Evolutionary conservation across 1,140 invertebrate genomes (phyloP).

Genomic region (Trypoxylus dichotomus): DNA sequence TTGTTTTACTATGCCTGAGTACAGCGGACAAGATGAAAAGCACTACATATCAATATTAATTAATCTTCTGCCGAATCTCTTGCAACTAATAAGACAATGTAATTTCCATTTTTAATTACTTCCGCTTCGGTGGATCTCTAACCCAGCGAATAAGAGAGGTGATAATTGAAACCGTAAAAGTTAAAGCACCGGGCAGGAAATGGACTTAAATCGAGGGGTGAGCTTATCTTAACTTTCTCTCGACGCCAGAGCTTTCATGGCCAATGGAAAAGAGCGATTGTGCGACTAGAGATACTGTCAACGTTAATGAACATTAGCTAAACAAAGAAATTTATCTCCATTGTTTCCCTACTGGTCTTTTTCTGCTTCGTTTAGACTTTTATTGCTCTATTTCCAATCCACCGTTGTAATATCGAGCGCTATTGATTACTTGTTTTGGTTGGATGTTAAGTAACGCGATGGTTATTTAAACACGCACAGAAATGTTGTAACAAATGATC

Average conservation of each 20-base stretch:
- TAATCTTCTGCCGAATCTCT: not conserved
- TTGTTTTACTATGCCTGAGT: not conserved
- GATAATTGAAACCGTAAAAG: conserved; percentile 30
- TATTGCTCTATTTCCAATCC: not conserved
- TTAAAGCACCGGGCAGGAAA: conserved; percentile 17
- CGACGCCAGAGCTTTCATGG: not conserved
- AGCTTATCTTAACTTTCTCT: conserved; percentile 26
- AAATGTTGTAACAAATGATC: too few relatives aligned
- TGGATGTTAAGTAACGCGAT: too few relatives aligned
- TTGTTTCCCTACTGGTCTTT: not conserved
- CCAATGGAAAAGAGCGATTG: not conserved
- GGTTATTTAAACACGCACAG: too few relatives aligned
- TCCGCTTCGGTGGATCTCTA: not conserved
- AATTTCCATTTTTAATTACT: conserved; percentile 30
- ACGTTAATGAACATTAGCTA: conserved; percentile 18
- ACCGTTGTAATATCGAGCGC: not conserved
- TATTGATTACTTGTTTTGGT: too few relatives aligned
- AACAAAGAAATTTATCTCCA: conserved; percentile 17
- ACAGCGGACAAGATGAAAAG: not conserved
- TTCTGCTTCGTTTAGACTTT: not conserved
- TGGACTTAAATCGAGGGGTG: conserved; percentile 13
- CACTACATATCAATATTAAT: not conserved
- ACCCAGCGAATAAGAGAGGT: conserved; percentile 2
- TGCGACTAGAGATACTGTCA: conserved; percentile 17
- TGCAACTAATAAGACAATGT: not conserved